Base-by-base conservation (phyloP, 1,140 invertebrate species). In the Adoxophyes honmai region DNA sequence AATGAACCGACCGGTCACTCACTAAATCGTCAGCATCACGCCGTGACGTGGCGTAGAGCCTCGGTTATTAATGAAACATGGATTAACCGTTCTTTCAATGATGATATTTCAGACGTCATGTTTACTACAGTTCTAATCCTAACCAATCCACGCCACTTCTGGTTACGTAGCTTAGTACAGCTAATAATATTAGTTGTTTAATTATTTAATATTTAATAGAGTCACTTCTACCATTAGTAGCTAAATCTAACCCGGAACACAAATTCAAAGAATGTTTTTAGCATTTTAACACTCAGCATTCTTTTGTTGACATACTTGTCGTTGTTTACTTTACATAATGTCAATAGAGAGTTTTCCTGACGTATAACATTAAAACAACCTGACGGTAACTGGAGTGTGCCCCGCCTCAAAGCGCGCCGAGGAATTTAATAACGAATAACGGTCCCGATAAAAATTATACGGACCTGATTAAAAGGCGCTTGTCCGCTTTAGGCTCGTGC, bases 1-100 rank as follows among this genome's bases (percentile, higher is more conserved):
- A 83, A 86, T 83, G 78, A 83, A 83, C 67, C 60, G 54, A 57
- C 62, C 59, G 60, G 63, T 66, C 63, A 65, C 60, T 63, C 61
- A 58, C 59, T 56, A 58, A 56, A 48, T 53, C 36, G 48, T 34
- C 62, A 51, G 52, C 39, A 55, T 52, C 59, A 18, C 42, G 42
- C 18, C 42, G n/a, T 18, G 6, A 55, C 56, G 65, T 62, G 59
- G 59, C 38, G 33, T 34, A 54, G 48, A 51, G 15, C 39, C 54
- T 54, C 6, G 2, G 6, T 28, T 58, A 59, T 62, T 34, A 51
- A 55, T 63, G 37, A 16, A 28, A 28, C 34, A 48, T 18, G 13
- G 9, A 13, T 61, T 16, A 8, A 34, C 14, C 35, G 34, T 52
- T 28, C 21, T 28, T 28, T 28, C 21, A 28, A 3, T 2, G 21